Evolutionary conservation across 2,888 invertebrate genomes (phyloP).

Genomic region (Melinaea menophilus): DNA sequence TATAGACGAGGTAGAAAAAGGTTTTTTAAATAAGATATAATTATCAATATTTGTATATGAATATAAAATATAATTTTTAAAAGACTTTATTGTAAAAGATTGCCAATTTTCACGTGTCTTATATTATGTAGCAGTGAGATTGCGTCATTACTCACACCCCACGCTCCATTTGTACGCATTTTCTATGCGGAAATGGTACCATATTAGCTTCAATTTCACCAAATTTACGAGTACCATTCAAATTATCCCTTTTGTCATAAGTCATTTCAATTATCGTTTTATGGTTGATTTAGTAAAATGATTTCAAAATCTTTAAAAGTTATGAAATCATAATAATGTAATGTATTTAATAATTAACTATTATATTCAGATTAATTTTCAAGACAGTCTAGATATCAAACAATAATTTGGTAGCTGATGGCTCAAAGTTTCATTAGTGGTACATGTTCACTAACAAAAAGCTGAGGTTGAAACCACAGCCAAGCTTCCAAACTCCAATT

Average conservation of each 20-base stretch:
- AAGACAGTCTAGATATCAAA: too few species aligned
- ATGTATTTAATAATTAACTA: too few species aligned
- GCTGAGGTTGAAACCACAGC: too few species aligned
- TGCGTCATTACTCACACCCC: constrained; percentile 67
- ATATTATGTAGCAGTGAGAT: constrained; percentile 66
- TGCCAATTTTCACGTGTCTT: constrained; percentile 75
- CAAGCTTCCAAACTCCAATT: too few species aligned
- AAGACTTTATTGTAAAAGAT: constrained; percentile 70
- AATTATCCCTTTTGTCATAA: constrained; percentile 12
- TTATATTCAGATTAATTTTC: too few species aligned
- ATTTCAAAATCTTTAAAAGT: neutral
- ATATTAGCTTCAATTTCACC: constrained; percentile 32
- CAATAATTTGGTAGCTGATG: too few species aligned
- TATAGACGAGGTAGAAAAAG: neutral
- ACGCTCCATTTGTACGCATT: constrained; percentile 66
- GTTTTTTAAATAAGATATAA: neutral
- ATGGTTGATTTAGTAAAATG: neutral
- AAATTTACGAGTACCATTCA: constrained; percentile 21
- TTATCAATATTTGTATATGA: constrained; percentile 32
- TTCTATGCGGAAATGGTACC: constrained; percentile 57
- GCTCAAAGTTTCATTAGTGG: too few species aligned
- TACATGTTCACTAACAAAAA: too few species aligned
- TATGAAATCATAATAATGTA: too few species aligned
- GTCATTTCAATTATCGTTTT: constrained; percentile 12
- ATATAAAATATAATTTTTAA: constrained; percentile 47